Conservation (phyloP, 2,113 vertebrate genomes). For the Passer montanus region DNA sequence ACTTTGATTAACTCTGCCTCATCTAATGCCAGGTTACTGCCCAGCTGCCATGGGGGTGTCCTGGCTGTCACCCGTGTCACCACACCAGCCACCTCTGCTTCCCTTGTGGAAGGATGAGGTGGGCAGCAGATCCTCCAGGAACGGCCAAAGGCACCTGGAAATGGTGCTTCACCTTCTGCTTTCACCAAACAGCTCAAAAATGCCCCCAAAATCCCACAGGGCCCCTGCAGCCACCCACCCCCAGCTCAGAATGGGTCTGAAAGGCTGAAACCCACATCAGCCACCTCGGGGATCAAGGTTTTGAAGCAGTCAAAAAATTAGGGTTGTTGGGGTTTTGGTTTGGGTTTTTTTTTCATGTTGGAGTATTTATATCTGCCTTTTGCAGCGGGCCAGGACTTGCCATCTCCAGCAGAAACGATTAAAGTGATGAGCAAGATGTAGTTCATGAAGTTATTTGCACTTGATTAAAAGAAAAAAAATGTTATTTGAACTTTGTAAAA, state of each 20-base stretch:
- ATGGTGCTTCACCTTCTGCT: neutral
- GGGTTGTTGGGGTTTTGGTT: neutral
- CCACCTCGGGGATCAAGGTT: constrained; percentile 16
- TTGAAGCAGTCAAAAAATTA: neutral
- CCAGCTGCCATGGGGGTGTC: neutral
- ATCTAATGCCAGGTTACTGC: neutral
- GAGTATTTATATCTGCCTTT: constrained; percentile 71
- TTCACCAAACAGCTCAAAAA: neutral
- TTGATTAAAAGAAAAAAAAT: constrained; percentile 86
- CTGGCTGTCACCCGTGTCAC: neutral
- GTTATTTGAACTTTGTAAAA: constrained; percentile 96
- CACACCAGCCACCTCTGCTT: fast-evolving
- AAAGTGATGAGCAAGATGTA: constrained; percentile 73
- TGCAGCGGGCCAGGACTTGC: constrained; percentile 37
- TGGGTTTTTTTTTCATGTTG: neutral
- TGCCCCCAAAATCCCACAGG: fast-evolving
- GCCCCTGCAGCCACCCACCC: neutral
- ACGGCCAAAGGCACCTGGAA: fast-evolving
- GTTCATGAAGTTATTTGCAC: constrained; percentile 98
- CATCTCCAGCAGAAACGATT: constrained; percentile 52
- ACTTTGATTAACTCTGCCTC: neutral
- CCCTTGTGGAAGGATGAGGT: neutral
- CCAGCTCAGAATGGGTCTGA: neutral
- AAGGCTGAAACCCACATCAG: constrained; percentile 42
- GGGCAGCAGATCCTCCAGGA: neutral